Base-by-base conservation (phyloP, 2,888 invertebrate genomes). In the Vandiemenella viatica region DNA sequence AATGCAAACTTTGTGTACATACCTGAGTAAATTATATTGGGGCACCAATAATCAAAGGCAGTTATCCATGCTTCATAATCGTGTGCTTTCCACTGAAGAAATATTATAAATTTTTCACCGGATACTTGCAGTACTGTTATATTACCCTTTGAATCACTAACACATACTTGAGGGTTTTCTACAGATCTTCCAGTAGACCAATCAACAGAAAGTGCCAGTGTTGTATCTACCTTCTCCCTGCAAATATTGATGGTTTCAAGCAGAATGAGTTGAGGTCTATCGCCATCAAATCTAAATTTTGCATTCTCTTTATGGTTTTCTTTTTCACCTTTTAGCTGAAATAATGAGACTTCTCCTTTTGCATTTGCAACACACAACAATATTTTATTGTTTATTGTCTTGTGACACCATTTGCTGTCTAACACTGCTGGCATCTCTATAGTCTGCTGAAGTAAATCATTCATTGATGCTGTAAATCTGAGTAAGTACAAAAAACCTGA, bases 21-120 rank as follows among this genome's bases (percentile, higher is more conserved):
- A 85, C 89, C 88, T 61, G 86, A 80, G 63, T 83, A 92, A 58
- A 90, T 68, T 1, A 83, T 61, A 60, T 83, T 73, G 0, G 72
- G 60, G 59, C 83, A 72, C 80, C 83, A 83, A 63, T 83, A 82
- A 69, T 92, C 80, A 62, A 85, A 92, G 3, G 84, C 82, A 46
- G 80, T 76, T 37, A 87, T 89, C 95, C 95, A 95, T 6, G 91
- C 87, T 66, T 93, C 90, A 63, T 77, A 91, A 8, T 76, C 76
- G 63, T 95, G 93, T 0, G 79, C 78, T 50, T 77, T 69, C 79
- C 83, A 83, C 3, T 59, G 59, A 1, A 62, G 62, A 5, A 70
- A 43, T 32, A 62, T 59, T 18, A 65, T 59, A 20, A 75, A 57
- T 4, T 58, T 52, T 41, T 58, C 55, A 15, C 67, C 62, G 15